Evolutionary conservation across 2,113 vertebrate species (phyloP).

Genomic region (Myotis lucifugus): DNA sequence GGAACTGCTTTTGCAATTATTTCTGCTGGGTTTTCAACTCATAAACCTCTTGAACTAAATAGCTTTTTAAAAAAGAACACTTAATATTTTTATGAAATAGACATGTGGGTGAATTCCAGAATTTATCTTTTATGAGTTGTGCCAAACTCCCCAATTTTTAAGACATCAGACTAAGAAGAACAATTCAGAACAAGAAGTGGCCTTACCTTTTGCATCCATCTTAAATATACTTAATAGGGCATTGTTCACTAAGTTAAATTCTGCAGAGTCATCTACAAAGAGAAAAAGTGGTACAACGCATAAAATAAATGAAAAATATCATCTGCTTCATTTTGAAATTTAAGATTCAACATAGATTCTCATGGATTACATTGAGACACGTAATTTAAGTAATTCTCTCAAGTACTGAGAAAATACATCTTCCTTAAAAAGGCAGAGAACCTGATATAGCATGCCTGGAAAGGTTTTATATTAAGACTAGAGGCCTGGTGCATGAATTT

Average conservation of each 20-base stretch:
- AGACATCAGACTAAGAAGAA: background rate
- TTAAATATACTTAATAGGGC: conserved; percentile 98
- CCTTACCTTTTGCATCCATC: conserved; percentile 96
- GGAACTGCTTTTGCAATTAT: conserved; percentile 6
- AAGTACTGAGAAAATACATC: conserved; percentile 2
- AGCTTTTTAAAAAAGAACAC: background rate
- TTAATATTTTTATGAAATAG: conserved; percentile 30
- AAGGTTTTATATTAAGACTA: background rate
- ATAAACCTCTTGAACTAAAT: background rate
- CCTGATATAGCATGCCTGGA: background rate
- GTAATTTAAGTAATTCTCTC: background rate
- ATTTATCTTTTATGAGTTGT: background rate
- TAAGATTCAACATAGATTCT: conserved; percentile 24
- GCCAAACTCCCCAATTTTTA: background rate
- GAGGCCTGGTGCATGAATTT: no score
- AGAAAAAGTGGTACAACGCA: conserved; percentile 58
- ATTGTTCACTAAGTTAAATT: conserved; percentile 97
- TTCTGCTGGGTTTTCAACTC: conserved; percentile 36
- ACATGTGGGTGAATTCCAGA: background rate
- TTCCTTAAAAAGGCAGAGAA: background rate
- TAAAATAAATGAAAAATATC: background rate
- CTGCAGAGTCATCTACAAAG: conserved; percentile 94
- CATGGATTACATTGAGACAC: conserved; percentile 27
- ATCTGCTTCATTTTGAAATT: conserved; percentile 45
- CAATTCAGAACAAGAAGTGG: conserved; percentile 47